These are phyloP conservation scores for Plagodis dolabraria DNA, from an alignment of 2,888 invertebrate genomes.

Conservation along the genomic window DNA sequence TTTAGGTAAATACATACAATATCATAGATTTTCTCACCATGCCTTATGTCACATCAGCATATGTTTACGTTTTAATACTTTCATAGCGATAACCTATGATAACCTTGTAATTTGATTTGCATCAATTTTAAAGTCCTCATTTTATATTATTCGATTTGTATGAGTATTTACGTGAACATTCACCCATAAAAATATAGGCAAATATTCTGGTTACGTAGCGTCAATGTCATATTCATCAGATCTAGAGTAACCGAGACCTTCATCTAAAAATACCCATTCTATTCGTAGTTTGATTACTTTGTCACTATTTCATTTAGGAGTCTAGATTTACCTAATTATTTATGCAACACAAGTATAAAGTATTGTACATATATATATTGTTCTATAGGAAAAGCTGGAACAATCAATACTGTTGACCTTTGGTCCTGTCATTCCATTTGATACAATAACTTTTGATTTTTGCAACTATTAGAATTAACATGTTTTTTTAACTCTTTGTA, in stretches of 20 bases:
- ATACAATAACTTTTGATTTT: slow-evolving; percentile 16
- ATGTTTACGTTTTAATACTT: slow-evolving; percentile 12
- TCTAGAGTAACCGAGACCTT: slow-evolving; percentile 71
- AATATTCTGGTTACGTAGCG: slow-evolving; percentile 35
- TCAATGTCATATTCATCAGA: slow-evolving; percentile 64
- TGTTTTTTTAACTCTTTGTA: too few species aligned
- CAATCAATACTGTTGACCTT: slow-evolving; percentile 47
- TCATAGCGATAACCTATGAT: slow-evolving; percentile 40
- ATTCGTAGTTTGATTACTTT: slow-evolving; percentile 45
- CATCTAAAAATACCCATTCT: slow-evolving; percentile 71
- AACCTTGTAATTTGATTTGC: slow-evolving; percentile 53
- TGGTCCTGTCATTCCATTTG: slow-evolving; percentile 34
- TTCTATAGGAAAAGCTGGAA: not conserved
- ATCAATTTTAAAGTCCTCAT: slow-evolving; percentile 19
- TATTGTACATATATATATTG: too few species aligned
- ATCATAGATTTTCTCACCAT: not conserved
- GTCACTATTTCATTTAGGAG: slow-evolving; percentile 14
- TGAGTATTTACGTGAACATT: not conserved
- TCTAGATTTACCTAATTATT: too few species aligned
- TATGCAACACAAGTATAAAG: too few species aligned
- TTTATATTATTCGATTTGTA: not conserved
- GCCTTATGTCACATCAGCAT: slow-evolving; percentile 1
- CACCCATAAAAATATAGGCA: slow-evolving; percentile 26
- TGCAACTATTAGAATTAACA: too few species aligned
- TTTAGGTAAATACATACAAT: slow-evolving; percentile 72